Percentiles rank a stretch among this genome's conserved stretches.
Conservation (phyloP, 2,113 vertebrate species). For the Chroicocephalus ridibundus region DNA sequence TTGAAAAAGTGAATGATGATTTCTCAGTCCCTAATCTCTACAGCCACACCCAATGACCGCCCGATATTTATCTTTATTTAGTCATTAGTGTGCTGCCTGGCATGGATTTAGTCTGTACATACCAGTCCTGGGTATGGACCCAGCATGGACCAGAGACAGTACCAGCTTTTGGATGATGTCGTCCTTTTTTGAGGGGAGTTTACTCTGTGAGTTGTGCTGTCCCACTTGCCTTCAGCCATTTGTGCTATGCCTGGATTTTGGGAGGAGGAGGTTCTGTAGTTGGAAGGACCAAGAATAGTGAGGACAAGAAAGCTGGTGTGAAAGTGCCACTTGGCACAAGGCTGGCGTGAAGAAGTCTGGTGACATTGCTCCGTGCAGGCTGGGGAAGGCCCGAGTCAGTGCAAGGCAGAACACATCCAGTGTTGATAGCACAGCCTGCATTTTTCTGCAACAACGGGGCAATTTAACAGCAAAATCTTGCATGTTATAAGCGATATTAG, state of each 20-base stretch:
- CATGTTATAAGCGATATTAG: not conserved
- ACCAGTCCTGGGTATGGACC: not conserved
- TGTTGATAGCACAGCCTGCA: not conserved
- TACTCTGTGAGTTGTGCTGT: accelerated
- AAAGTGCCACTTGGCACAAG: not conserved
- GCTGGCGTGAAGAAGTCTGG: not conserved
- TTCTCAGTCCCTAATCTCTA: not conserved
- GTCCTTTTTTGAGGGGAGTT: accelerated
- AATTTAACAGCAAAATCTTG: not conserved
- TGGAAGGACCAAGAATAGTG: not conserved
- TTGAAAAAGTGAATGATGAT: not conserved
- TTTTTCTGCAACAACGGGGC: not conserved
- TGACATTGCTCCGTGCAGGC: too few relatives aligned
- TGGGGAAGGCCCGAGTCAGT: not conserved
- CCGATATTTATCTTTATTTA: not conserved
- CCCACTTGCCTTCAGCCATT: not conserved
- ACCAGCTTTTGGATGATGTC: not conserved
- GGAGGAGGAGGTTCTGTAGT: not conserved
- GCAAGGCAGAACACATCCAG: accelerated
- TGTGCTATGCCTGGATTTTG: not conserved
- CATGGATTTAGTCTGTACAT: not conserved
- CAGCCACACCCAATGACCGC: not conserved
- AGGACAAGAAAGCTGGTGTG: not conserved
- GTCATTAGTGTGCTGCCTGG: not conserved
- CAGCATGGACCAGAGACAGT: not conserved